Evolutionary conservation across 2,888 invertebrate species (phyloP).

Genomic region (Conops quadrifasciatus): DNA sequence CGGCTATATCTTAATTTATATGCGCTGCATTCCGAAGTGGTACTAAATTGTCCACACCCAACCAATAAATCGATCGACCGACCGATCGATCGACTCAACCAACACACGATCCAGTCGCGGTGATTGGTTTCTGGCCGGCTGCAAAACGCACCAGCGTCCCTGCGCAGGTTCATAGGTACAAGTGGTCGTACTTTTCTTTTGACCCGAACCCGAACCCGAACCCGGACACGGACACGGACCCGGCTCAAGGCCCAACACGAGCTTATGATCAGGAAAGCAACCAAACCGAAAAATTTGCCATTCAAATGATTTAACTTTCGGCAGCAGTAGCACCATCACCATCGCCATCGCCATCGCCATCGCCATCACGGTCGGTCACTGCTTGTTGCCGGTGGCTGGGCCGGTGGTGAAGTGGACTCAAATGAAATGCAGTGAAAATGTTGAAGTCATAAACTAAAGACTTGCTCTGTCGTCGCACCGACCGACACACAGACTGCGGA

Average conservation of each 20-base stretch:
- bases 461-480: constrained; percentile 25
- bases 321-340: not conserved
- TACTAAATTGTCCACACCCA: constrained; percentile 19
- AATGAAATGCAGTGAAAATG: constrained; percentile 24
- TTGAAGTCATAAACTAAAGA: constrained; percentile 47
- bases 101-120: not conserved
- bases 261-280: not conserved
- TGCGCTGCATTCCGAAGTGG: not conserved
- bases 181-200: too few relatives aligned
- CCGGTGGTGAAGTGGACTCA: constrained; percentile 19
- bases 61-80: constrained; percentile 22
- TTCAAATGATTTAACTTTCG: constrained; percentile 26
- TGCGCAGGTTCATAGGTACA: too few relatives aligned
- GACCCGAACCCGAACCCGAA: too few relatives aligned
- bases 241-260: not conserved
- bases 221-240: not conserved
- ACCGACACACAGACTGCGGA: constrained; percentile 3
- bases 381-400: too few relatives aligned
- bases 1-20: constrained; percentile 5
- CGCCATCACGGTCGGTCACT: not conserved
- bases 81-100: too few relatives aligned
- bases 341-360: not conserved
- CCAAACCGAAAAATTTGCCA: constrained; percentile 28
- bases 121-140: constrained; percentile 12
- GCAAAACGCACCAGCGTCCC: not conserved